Percentiles rank a stretch among this genome's conserved stretches.
Evolutionary conservation across 1,140 invertebrate genomes (phyloP).

Genomic region (Tribolium madens): DNA sequence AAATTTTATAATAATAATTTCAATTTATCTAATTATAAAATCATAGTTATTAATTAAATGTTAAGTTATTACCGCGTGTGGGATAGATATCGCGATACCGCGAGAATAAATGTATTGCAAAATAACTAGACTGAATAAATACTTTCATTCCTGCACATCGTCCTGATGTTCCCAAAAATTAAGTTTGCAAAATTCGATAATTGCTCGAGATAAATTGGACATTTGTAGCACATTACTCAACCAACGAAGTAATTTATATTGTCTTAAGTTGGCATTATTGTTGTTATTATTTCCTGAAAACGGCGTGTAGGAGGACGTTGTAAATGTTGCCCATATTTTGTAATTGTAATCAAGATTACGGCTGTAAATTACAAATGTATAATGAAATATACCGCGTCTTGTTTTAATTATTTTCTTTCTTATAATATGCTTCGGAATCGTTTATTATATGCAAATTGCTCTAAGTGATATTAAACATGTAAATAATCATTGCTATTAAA

Average conservation of each 20-base stretch:
- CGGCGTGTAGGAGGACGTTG: conserved; percentile 62
- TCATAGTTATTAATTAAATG: background rate
- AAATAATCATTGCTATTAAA: conserved; percentile 34
- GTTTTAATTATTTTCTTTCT: conserved; percentile 52
- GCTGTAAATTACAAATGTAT: conserved; percentile 59
- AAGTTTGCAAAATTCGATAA: conserved; percentile 55
- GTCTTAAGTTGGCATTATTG: conserved; percentile 62
- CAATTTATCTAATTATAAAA: background rate
- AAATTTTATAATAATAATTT: background rate
- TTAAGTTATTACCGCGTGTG: background rate
- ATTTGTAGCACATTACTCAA: conserved; percentile 61
- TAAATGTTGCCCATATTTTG: conserved; percentile 64
- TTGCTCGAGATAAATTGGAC: conserved; percentile 64
- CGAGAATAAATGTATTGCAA: background rate
- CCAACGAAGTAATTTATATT: conserved; percentile 60
- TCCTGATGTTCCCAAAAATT: background rate
- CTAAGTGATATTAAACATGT: conserved; percentile 38
- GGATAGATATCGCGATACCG: background rate
- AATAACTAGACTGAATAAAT: background rate
- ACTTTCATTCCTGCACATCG: background rate
- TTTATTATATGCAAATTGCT: conserved; percentile 46
- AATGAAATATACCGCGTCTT: conserved; percentile 55
- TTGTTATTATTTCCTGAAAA: conserved; percentile 64
- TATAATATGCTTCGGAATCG: conserved; percentile 34
- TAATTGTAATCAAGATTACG: conserved; percentile 65